Evolutionary conservation across 2,888 invertebrate species (phyloP).

Genomic region (Temnothorax rugatulus): DNA sequence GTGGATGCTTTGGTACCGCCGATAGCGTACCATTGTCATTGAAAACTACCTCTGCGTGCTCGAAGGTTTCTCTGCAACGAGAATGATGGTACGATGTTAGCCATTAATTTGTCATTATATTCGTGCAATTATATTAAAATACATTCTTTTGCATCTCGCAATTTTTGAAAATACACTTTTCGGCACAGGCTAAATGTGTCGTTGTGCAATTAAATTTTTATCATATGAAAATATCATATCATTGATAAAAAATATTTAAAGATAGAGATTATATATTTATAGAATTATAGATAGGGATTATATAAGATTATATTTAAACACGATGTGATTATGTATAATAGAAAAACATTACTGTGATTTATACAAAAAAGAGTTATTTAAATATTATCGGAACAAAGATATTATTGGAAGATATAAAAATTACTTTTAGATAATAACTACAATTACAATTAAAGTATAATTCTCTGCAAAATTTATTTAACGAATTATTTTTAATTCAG

Average conservation of each 20-base stretch:
- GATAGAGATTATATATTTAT: not conserved
- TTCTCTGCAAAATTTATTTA: not conserved
- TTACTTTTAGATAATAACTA: not conserved
- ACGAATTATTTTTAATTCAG: slow-evolving; percentile 6
- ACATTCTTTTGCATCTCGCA: not conserved
- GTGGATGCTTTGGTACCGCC: slow-evolving; percentile 91
- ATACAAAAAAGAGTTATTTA: not conserved
- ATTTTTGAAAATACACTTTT: not conserved
- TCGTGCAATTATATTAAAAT: not conserved
- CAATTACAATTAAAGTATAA: not conserved
- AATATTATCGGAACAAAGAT: not conserved
- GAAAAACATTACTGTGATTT: not conserved
- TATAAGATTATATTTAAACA: not conserved
- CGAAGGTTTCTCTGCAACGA: slow-evolving; percentile 89
- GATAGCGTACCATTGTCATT: slow-evolving; percentile 92
- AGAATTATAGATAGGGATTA: not conserved
- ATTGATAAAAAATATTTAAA: not conserved
- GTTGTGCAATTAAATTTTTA: not conserved
- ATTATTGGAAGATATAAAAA: not conserved
- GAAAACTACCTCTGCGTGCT: slow-evolving; percentile 91
- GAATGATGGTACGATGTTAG: not conserved
- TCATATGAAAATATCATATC: not conserved
- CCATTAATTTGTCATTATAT: not conserved
- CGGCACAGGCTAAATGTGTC: not conserved
- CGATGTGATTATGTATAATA: not conserved